Base-by-base conservation (phyloP, 2,797 vertebrate genomes). In the Siniperca obscura region DNA sequence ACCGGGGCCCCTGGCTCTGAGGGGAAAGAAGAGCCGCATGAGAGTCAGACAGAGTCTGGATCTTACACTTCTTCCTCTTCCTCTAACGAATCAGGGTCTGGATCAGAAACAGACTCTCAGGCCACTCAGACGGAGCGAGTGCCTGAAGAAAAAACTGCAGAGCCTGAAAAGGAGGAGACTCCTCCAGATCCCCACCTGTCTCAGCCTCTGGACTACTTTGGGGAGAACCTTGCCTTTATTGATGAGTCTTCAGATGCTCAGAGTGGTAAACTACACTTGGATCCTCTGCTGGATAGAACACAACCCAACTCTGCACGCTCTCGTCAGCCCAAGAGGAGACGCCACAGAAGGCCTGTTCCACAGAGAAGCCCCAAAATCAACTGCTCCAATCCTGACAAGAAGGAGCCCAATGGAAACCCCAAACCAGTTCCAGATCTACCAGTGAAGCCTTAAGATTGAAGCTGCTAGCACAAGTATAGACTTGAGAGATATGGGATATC, bases 211-310 rank as follows among this genome's bases (percentile, higher is more conserved):
- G 97, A 98, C 86, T 97, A 96, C 91, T 95, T 96, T 76, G 96
- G 97, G 13, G 97, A 97, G 92, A 98, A 98, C 79, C 93, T 98
- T 48, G 97, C 97, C 0, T 98, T 96, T 83, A 98, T 98, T 12
- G 97, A 98, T 0, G 97, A 98, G 92, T 98, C 97, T 10, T 98
- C 97, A 0, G 97, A 97, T 71, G 92, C 96, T 3, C 94, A 96
- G 87, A 98, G 97, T 6, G 95, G 87, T 22, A 95, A 93, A 90
- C 78, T 96, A 22, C 94, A 94, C 67, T 46, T 92, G 56, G 94
- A 95, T 83, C 89, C 94, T 19, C 88, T 94, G 30, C 82, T 94
- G 65, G 93, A 95, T 73, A 62, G 86, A 0, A 88, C 88, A 2
- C 78, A 91, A 3, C 70, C 91, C 30, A 90, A 90, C 46, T 60